Evolutionary conservation across 2,797 vertebrate genomes (phyloP), one percentile per base, ranked within the genome.

Genomic region (Diplodus sargus): DNA sequence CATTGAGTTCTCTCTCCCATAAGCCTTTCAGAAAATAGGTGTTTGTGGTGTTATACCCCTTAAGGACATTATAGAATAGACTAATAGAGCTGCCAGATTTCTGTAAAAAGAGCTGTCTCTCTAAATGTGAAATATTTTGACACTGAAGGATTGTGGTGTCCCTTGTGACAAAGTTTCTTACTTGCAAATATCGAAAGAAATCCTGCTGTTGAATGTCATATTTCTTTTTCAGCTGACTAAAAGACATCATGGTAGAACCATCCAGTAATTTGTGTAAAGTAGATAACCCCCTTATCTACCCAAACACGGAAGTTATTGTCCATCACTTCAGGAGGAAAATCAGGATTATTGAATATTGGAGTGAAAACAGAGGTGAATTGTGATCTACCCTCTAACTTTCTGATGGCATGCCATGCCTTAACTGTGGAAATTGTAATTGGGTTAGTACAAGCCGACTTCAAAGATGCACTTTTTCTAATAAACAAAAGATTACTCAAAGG

Each of bases 401-500:
- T 63, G 11, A 67, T 23, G 14, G 28, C 49, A 23, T 23, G n/a
- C 65, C 65, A 53, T 42, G 65, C 65, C 9, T 42, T 54, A 54
- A 67, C 49, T 56, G 67, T 69, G 12, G 34, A 45, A 13, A 43
- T 10, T 22, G 42, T 70, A 30, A 70, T 58, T 30, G 23, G 67
- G 13, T 70, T 70, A 28, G 22, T 25, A 47, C 42, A 68, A 25
- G 52, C 51, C 18, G 65, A 68, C 34, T 68, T 68, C n/a, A 54
- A 67, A 17, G 4, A 45, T 43, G 6, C 1, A 53, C 3, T 22
- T 56, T 68, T 56, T 1, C 28, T 30, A 48, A 70, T 16, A 17
- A 58, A 70, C 13, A 58, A 22, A 48, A 66, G 64, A 22, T 59
- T 49, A 30, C 18, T 70, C 18, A 47, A 34, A 34, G 54, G 68